Percentiles rank a stretch among this genome's conserved stretches.
These are phyloP conservation scores for Drosophila peninsularis DNA, from an alignment of 2,888 invertebrate species.

Conservation along the genomic window DNA sequence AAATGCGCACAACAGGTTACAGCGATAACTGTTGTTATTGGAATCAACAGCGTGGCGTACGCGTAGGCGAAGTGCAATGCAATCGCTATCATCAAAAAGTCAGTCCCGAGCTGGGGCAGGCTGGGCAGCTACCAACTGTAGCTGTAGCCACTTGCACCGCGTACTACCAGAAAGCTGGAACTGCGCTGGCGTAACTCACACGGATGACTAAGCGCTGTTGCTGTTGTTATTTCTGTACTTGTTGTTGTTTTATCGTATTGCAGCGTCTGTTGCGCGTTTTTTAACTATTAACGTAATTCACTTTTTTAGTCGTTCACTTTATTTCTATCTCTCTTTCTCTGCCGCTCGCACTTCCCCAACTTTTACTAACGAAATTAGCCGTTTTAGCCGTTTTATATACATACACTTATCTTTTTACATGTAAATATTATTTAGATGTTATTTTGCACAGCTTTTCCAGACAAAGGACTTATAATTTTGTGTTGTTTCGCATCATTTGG, in stretches of 20 bases:
- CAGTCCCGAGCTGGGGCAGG: conserved; percentile 8
- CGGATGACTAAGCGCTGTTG: conserved; percentile 72
- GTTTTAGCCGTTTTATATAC: conserved; percentile 6
- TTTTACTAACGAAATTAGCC: conserved; percentile 37
- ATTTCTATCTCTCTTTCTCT: conserved; percentile 5
- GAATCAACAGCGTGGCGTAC: conserved; percentile 58
- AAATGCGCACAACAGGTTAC: conserved; percentile 49
- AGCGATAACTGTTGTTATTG: conserved; percentile 30
- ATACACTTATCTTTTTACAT: not conserved
- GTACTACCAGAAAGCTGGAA: conserved; percentile 43
- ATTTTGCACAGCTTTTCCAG: conserved; percentile 12
- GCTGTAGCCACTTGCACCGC: conserved; percentile 12
- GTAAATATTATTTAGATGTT: conserved; percentile 2
- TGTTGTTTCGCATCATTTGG: conserved; percentile 23
- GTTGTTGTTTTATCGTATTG: conserved; percentile 22
- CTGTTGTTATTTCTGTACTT: conserved; percentile 30
- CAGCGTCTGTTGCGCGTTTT: conserved; percentile 49
- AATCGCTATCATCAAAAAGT: conserved; percentile 51
- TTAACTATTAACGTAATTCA: conserved; percentile 70
- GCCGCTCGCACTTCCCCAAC: conserved; percentile 19
- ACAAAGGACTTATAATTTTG: conserved; percentile 30
- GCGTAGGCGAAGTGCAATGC: conserved; percentile 47
- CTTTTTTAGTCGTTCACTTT: conserved; percentile 29
- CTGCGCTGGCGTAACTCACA: conserved; percentile 67
- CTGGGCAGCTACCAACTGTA: conserved; percentile 16